Conservation (phyloP, 2,888 invertebrate species). For the Strigamia maritima region DNA sequence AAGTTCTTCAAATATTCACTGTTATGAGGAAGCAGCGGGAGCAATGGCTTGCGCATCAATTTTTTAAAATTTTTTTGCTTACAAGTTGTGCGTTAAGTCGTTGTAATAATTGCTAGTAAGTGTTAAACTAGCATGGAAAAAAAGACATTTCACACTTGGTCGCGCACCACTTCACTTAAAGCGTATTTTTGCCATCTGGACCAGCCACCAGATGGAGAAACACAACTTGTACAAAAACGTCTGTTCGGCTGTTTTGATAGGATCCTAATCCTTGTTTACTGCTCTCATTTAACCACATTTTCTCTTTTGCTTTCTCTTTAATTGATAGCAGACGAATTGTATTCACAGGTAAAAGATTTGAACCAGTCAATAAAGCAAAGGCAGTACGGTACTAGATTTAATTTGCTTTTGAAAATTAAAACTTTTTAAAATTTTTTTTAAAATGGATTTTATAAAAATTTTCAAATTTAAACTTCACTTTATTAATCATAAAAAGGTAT, state of each 20-base stretch:
- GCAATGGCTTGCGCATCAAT: background rate
- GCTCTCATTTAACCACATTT: constrained; percentile 7
- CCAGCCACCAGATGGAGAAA: constrained; percentile 31
- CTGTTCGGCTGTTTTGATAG: constrained; percentile 15
- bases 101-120: constrained; percentile 23
- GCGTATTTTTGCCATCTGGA: constrained; percentile 26
- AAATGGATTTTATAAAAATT: background rate
- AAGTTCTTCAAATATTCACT: too few species aligned
- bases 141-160: constrained; percentile 18
- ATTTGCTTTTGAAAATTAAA: background rate
- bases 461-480: background rate
- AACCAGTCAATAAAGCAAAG: background rate
- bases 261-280: constrained; percentile 20
- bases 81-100: background rate
- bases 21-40: too few species aligned
- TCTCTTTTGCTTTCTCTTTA: background rate
- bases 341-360: background rate
- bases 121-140: constrained; percentile 21
- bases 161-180: constrained; percentile 31
- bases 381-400: background rate
- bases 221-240: background rate
- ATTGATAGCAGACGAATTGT: background rate
- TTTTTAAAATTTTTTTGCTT: background rate
- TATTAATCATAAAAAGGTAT: background rate
- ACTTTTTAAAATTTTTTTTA: background rate